A percentile compares a stretch with the other conserved stretches of the same genome.
These are phyloP conservation scores for Andrena bicolor DNA, from an alignment of 2,888 invertebrate genomes.

Conservation along the genomic window DNA sequence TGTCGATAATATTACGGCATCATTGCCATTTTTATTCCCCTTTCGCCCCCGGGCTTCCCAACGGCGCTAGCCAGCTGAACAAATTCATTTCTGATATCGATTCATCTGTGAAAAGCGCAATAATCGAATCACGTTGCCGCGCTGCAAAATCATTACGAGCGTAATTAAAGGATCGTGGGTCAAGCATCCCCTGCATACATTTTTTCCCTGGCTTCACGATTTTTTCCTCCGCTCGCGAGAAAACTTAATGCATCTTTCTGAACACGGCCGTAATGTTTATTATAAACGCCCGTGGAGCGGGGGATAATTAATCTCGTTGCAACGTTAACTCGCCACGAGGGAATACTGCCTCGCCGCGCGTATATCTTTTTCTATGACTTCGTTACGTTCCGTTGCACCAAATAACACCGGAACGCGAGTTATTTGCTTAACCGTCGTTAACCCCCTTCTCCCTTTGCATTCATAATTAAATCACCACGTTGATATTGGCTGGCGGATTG, in stretches of 20 bases:
- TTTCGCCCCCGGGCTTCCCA: neutral
- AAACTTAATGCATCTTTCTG: neutral
- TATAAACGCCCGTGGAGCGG: neutral
- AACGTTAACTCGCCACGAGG: neutral
- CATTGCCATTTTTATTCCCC: conserved; percentile 61
- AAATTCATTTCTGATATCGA: conserved; percentile 35
- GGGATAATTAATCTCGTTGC: conserved; percentile 32
- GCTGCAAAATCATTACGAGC: neutral
- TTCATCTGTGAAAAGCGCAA: conserved; percentile 5
- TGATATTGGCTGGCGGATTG: conserved; percentile 9
- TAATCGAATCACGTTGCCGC: conserved; percentile 4
- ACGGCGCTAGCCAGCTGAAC: conserved; percentile 6
- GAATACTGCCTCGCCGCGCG: neutral
- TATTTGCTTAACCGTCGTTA: conserved; percentile 36
- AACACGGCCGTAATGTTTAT: neutral
- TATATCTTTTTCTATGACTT: neutral
- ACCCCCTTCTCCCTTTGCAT: conserved; percentile 1
- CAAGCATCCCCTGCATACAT: neutral
- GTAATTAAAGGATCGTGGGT: neutral
- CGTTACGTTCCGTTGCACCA: conserved; percentile 5
- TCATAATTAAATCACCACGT: conserved; percentile 30
- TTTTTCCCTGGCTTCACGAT: neutral
- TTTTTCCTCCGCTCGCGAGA: neutral
- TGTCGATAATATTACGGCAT: conserved; percentile 69
- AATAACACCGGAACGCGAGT: conserved; percentile 29